phyloP scores from a whole-genome alignment of 2,888 invertebrate species.

The Oscheius myriophilus region DNA sequence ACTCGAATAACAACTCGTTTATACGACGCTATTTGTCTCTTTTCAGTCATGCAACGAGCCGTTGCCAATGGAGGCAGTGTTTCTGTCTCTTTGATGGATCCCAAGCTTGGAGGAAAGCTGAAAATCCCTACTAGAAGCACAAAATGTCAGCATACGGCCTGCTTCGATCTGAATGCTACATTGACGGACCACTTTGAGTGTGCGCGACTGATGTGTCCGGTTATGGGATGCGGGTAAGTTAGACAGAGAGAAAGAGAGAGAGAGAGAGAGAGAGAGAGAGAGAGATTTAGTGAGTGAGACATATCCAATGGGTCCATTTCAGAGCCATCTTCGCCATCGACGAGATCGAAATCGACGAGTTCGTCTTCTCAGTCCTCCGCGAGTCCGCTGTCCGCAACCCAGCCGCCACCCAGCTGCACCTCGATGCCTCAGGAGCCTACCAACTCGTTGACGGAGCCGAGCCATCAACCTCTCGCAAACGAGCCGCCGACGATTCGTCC shows the following conservation, averaged over 20 bases:
- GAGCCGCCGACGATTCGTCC: background rate
- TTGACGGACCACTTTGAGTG: conserved; percentile 19
- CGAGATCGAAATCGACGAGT: conserved; percentile 28
- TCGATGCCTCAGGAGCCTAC: conserved; percentile 15
- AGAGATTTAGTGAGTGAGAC: background rate
- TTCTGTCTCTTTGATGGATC: conserved; percentile 1
- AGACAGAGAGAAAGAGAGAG: background rate
- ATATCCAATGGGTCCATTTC: background rate
- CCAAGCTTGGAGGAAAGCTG: background rate
- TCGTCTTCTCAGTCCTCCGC: conserved; percentile 17
- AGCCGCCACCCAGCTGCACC: conserved; percentile 7
- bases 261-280: background rate
- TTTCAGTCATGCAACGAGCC: conserved; percentile 10
- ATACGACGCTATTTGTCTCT: background rate
- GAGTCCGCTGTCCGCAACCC: conserved; percentile 1
- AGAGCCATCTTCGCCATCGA: conserved; percentile 4
- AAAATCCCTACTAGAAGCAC: conserved; percentile 10
- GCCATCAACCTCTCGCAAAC: background rate
- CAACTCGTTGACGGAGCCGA: conserved; percentile 6
- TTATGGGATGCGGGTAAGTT: conserved; percentile 15
- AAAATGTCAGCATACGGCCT: conserved; percentile 17
- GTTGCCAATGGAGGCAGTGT: conserved; percentile 10
- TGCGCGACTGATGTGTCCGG: conserved; percentile 1
- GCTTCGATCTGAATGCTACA: conserved; percentile 19
- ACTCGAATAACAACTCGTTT: background rate